Evolutionary conservation across 2,888 invertebrate genomes (phyloP), one percentile per base, ranked within the genome.

Genomic region (Bursaphelenchus okinawaensis): DNA sequence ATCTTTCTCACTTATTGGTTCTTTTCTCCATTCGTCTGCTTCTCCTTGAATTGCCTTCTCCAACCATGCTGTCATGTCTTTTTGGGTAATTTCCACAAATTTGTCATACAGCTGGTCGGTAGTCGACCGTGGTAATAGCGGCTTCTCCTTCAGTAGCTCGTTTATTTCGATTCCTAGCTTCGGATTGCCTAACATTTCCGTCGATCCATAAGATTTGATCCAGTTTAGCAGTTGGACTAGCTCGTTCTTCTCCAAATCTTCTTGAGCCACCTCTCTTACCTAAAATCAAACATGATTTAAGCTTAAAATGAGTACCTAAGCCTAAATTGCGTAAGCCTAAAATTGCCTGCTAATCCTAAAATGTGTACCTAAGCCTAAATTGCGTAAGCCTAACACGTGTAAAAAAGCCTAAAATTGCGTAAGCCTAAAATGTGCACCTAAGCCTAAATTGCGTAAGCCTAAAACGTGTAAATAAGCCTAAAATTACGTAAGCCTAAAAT

Each of bases 181-280:
- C 0, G 90, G 88, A 84, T 91, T 91, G 12, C 89, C 88, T 89
- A 96, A 90, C 71, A 96, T 84, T 79, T 96, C 93, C 28, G 67
- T 82, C 77, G 76, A 85, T 85, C 83, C 82, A 83, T 98, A 98
- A 0, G 91, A 91, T 82, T 92, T 92, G 71, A 92, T 88, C 96
- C 96, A 98, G 0, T 90, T 90, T 8, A 98, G 85, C 62, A 98
- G 85, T 0, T 94, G 91, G 0, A 96, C 93, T 83, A 92, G 92
- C 84, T 98, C 98, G 83, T 95, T 95, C 51, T 94, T 95, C 86
- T 95, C 91, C 62, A 96, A 84, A 0, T 92, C 92, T 75, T 88
- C 89, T 40, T 88, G 87, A n/a, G 93, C 91, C 55, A 93, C 88
- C 79, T 92, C 92, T 84, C 91, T 89, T 19, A 78, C 29, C 70